Conservation (phyloP, 2,888 invertebrate species). For the Caenorhabditis auriculariae region DNA sequence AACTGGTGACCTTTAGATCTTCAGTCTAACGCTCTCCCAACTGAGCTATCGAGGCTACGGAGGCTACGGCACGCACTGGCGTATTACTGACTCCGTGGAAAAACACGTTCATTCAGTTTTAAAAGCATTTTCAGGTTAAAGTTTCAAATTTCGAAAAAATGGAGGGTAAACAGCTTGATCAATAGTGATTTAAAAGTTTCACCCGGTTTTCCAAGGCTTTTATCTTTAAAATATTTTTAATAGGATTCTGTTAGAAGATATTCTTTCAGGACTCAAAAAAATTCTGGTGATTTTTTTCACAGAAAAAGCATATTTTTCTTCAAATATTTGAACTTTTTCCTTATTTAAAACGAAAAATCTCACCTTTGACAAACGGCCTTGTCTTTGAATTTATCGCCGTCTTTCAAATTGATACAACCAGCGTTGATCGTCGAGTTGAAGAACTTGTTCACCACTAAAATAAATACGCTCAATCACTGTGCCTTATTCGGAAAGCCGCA, state of each 20-base stretch:
- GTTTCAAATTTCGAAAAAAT: not conserved
- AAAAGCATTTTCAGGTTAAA: slow-evolving; percentile 5
- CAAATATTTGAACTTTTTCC: not conserved
- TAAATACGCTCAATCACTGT: not conserved
- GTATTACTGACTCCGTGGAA: no score
- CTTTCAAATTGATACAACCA: slow-evolving; percentile 32
- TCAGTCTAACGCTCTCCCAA: slow-evolving; percentile 63
- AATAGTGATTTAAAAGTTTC: no score
- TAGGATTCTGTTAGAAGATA: no score
- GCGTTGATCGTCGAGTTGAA: slow-evolving; percentile 47
- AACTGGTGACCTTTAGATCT: slow-evolving; percentile 62
- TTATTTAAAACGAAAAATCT: not conserved
- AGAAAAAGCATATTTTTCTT: not conserved
- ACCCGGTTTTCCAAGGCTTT: no score
- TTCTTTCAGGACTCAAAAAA: no score
- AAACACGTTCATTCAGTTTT: no score
- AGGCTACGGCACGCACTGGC: no score
- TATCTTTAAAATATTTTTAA: no score
- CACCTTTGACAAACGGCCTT: slow-evolving; percentile 33
- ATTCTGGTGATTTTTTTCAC: no score
- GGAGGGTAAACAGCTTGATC: no score
- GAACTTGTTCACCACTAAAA: slow-evolving; percentile 41
- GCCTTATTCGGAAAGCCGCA: not conserved
- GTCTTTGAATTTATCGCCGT: slow-evolving; percentile 18
- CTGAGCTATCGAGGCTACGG: slow-evolving; percentile 56